phyloP scores from a whole-genome alignment of 2,888 invertebrate genomes.

The Pilophorus perplexus region DNA sequence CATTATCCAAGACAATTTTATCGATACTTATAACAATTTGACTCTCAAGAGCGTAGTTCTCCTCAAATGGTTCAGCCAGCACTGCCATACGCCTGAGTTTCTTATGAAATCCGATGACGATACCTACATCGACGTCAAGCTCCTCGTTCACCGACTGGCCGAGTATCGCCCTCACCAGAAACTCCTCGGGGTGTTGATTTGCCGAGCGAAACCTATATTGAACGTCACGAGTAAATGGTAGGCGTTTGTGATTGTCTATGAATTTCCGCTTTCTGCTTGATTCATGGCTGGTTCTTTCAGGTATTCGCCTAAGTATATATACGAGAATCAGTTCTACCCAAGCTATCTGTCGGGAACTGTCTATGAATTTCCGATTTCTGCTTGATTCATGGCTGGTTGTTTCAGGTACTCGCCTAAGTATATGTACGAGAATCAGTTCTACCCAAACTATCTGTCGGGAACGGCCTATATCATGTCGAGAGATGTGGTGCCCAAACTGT shows the following conservation, averaged over 20 bases:
- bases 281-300: too few species aligned
- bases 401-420: slow-evolving; percentile 74
- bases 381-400: too few species aligned
- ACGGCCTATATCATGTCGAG: slow-evolving; percentile 74
- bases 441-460: slow-evolving; percentile 79
- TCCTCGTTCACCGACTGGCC: slow-evolving; percentile 55
- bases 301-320: slow-evolving; percentile 80
- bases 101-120: slow-evolving; percentile 85
- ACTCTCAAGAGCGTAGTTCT: slow-evolving; percentile 82
- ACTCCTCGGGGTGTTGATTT: slow-evolving; percentile 74
- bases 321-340: slow-evolving; percentile 67
- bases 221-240: slow-evolving; percentile 76
- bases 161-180: slow-evolving; percentile 52
- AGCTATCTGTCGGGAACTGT: slow-evolving; percentile 79
- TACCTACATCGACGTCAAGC: slow-evolving; percentile 77
- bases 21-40: slow-evolving; percentile 82
- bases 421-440: slow-evolving; percentile 68
- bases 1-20: slow-evolving; percentile 77
- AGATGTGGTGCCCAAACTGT: slow-evolving; percentile 64
- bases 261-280: too few species aligned
- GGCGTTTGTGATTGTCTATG: too few species aligned
- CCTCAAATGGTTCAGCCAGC: slow-evolving; percentile 73
- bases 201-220: slow-evolving; percentile 70
- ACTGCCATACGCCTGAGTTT: slow-evolving; percentile 64
- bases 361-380: too few species aligned